phyloP scores from a whole-genome alignment of 2,113 vertebrate species.

The Sebastes schlegelii region DNA sequence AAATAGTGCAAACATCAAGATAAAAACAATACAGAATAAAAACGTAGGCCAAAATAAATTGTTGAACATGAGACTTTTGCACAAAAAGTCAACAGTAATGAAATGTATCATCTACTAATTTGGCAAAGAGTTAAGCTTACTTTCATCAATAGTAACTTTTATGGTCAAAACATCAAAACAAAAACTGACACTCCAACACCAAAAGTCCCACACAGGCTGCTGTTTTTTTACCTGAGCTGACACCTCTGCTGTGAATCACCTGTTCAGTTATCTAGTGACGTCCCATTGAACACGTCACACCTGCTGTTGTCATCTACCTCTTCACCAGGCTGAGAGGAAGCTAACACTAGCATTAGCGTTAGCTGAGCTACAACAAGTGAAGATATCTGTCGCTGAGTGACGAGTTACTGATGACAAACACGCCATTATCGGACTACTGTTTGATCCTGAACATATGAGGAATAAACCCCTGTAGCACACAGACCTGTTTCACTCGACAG shows the following conservation, averaged over 20 bases:
- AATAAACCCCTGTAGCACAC: not conserved
- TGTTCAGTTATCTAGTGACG: too few relatives aligned
- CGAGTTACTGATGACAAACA: not conserved
- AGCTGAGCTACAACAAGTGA: conserved; percentile 49
- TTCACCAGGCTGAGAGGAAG: not conserved
- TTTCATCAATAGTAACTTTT: not conserved
- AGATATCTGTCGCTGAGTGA: not conserved
- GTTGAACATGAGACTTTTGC: too few relatives aligned
- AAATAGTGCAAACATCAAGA: too few relatives aligned
- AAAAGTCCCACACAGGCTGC: not conserved
- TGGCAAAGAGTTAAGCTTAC: not conserved
- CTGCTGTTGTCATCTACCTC: too few relatives aligned
- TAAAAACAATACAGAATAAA: too few relatives aligned
- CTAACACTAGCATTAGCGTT: conserved; percentile 46
- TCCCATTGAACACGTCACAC: too few relatives aligned
- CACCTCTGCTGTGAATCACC: too few relatives aligned
- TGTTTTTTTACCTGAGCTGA: not conserved
- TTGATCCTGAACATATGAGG: not conserved
- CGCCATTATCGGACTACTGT: not conserved
- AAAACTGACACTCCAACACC: not conserved
- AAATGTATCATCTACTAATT: too few relatives aligned
- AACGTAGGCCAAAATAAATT: too few relatives aligned
- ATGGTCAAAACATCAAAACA: not conserved
- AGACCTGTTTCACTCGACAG: not conserved
- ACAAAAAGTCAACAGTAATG: too few relatives aligned